Conservation (phyloP, 2,113 vertebrate species). For the Scalopus aquaticus region DNA sequence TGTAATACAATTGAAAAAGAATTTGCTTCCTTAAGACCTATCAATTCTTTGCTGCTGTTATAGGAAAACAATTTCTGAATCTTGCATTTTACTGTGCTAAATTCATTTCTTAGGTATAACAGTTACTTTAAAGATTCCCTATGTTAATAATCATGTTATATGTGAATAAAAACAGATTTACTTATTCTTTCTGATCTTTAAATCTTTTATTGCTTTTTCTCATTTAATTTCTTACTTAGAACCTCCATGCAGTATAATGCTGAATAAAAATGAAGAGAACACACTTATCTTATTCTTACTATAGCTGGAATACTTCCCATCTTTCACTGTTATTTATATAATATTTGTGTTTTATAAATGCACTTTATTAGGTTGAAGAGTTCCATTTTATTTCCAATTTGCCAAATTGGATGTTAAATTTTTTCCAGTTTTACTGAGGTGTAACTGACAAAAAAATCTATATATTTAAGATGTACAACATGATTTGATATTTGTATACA, state of each 20-base stretch:
- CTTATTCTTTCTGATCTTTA: constrained; percentile 1
- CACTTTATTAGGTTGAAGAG: not conserved
- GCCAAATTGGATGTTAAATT: not conserved
- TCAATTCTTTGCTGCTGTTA: not conserved
- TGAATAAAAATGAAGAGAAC: not conserved
- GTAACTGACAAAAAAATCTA: not conserved
- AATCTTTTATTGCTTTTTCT: not conserved
- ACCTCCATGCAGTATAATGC: not conserved
- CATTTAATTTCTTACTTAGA: not conserved
- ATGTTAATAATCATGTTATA: not conserved
- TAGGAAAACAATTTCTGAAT: constrained; percentile 25
- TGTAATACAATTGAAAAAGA: constrained; percentile 2
- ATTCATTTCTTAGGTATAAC: constrained; percentile 37
- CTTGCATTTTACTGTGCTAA: not conserved
- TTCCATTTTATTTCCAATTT: constrained; percentile 42
- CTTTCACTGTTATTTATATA: constrained; percentile 9
- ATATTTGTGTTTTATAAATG: constrained; percentile 34
- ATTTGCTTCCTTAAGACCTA: constrained; percentile 41
- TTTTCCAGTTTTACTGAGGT: constrained; percentile 30
- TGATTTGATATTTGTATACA: not conserved
- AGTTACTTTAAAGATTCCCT: constrained; percentile 28
- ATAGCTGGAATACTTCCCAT: not conserved
- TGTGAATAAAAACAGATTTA: not conserved
- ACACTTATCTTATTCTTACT: not conserved
- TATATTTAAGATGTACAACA: not conserved